Evolutionary conservation across 2,797 vertebrate species (phyloP).

Genomic region (Falco novaeseelandiae): DNA sequence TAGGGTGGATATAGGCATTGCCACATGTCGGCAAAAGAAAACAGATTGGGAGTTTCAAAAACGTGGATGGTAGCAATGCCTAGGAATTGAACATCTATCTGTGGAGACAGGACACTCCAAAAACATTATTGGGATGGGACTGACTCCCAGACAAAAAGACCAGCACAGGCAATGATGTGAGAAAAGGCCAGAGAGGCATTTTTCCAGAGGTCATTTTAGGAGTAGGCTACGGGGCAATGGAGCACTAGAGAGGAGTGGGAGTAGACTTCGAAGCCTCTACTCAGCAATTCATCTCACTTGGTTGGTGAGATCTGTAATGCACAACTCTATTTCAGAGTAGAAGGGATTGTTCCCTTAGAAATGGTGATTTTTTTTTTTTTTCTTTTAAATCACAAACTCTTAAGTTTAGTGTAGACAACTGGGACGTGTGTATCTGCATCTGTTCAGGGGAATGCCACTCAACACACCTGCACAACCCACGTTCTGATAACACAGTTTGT

Average conservation of each 20-base stretch:
- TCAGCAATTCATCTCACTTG: background rate
- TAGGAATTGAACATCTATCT: background rate
- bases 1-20: background rate
- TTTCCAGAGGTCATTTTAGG: background rate
- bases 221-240: rapidly evolving
- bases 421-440: rapidly evolving
- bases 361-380: rapidly evolving
- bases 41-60: background rate
- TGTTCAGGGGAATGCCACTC: background rate
- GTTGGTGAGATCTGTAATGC: background rate
- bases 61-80: background rate
- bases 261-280: background rate
- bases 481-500: rapidly evolving
- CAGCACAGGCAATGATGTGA: background rate
- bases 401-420: background rate
- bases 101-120: background rate
- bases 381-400: background rate
- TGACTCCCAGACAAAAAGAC: background rate
- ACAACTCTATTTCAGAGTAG: background rate
- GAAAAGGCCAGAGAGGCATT: background rate
- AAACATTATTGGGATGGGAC: rapidly evolving
- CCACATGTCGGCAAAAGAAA: rapidly evolving
- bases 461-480: no score
- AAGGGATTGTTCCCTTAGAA: background rate
- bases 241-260: background rate